Percentiles rank a stretch among this genome's conserved stretches.
Evolutionary conservation across 2,113 vertebrate species (phyloP).

Genomic region (Mystacornis crossleyi): DNA sequence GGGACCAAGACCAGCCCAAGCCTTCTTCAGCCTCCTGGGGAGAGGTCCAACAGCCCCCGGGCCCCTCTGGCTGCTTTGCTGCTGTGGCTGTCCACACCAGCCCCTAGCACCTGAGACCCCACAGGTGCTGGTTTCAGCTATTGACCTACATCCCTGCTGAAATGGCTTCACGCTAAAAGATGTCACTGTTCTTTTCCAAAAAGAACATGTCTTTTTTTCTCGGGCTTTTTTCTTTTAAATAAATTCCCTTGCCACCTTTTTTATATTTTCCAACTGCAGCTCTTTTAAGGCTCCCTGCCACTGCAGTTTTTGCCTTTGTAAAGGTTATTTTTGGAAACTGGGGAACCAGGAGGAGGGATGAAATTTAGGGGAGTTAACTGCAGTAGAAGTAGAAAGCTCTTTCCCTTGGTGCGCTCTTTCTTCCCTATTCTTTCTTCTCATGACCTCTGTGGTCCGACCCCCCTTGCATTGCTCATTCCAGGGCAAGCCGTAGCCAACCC

Average conservation of each 20-base stretch:
- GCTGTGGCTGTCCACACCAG: not conserved
- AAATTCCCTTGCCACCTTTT: not conserved
- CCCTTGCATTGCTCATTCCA: not conserved
- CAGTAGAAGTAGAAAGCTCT: not conserved
- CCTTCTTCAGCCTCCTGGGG: not conserved
- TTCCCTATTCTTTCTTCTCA: not conserved
- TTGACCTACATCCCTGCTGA: not conserved
- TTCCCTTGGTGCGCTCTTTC: not conserved
- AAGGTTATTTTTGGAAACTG: slow-evolving; percentile 44
- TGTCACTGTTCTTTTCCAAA: slow-evolving; percentile 8
- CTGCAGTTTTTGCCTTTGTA: slow-evolving; percentile 17
- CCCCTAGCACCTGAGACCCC: not conserved
- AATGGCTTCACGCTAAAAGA: not conserved
- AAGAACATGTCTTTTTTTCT: not conserved
- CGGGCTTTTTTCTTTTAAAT: not conserved
- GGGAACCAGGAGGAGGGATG: slow-evolving; percentile 15
- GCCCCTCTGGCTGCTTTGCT: not conserved
- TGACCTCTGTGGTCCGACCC: not conserved
- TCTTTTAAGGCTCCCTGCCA: slow-evolving; percentile 5
- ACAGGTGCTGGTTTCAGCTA: not conserved
- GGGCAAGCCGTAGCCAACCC: not conserved
- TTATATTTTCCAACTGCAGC: slow-evolving; percentile 10
- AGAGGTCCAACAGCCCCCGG: not conserved
- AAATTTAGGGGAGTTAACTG: slow-evolving; percentile 22
- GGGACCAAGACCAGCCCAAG: not conserved